Evolutionary conservation across 2,888 invertebrate species (phyloP).

Genomic region (Myopa testacea): DNA sequence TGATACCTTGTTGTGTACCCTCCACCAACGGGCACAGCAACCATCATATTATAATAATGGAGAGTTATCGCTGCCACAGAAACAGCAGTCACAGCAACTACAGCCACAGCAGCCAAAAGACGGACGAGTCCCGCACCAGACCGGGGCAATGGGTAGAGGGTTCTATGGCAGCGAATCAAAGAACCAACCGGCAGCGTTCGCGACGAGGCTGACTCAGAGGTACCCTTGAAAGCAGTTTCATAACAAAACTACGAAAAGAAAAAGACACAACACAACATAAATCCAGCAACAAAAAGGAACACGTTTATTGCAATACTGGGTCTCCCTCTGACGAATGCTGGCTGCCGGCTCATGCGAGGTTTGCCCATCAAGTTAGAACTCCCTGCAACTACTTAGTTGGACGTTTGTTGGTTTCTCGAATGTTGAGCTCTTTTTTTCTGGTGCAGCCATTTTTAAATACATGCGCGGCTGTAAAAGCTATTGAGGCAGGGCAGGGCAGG

Average conservation of each 20-base stretch:
- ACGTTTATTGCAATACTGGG: constrained; percentile 21
- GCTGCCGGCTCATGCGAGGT: not conserved
- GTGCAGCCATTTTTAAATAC: constrained; percentile 15
- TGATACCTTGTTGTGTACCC: constrained; percentile 44
- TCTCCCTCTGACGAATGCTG: not conserved
- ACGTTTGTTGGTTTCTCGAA: not conserved
- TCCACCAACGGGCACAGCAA: constrained; percentile 39
- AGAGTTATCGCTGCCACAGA: constrained; percentile 39
- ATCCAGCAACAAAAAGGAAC: not conserved
- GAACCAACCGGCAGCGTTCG: constrained; percentile 18
- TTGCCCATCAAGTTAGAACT: not conserved
- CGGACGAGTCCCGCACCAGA: not conserved
- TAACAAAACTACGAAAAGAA: not conserved
- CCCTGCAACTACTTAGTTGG: constrained; percentile 10
- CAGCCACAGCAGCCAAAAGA: constrained; percentile 16
- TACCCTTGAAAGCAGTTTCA: constrained; percentile 23
- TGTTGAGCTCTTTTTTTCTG: not conserved
- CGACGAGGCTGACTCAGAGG: constrained; percentile 28
- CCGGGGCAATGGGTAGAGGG: not conserved
- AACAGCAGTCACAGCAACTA: constrained; percentile 31
- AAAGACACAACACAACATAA: not conserved
- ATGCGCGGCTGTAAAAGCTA: not conserved
- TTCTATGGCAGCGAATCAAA: constrained; percentile 35
- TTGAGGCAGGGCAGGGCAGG: constrained; percentile 27
- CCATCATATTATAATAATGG: constrained; percentile 41